phyloP scores from a whole-genome alignment of 2,113 vertebrate species.

The Sialia sialis region DNA sequence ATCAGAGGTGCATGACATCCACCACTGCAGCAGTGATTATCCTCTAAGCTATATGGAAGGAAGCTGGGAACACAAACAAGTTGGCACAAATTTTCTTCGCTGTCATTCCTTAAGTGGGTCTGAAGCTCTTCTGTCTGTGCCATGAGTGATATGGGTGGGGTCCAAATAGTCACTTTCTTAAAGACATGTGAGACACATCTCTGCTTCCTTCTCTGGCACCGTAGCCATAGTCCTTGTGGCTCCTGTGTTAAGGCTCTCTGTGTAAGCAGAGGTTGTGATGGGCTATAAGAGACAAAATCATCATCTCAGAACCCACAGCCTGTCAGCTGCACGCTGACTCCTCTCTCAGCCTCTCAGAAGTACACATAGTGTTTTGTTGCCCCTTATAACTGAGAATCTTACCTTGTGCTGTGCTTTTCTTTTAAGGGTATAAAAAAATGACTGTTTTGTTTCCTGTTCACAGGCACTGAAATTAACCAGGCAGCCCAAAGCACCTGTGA shows the following conservation, averaged over 20 bases:
- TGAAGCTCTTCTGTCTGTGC: not conserved
- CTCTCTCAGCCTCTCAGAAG: not conserved
- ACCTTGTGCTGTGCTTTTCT: not conserved
- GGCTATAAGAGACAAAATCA: not conserved
- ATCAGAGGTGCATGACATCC: not conserved
- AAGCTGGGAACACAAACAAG: not conserved
- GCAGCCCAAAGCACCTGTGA: slow-evolving; percentile 77
- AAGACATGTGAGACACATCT: not conserved
- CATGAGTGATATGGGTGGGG: not conserved
- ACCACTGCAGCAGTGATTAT: not conserved
- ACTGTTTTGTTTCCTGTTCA: slow-evolving; percentile 10
- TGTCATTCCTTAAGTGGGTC: not conserved
- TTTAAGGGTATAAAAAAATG: not conserved
- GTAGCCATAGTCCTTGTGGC: not conserved
- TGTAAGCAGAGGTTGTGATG: not conserved
- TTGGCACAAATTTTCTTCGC: not conserved
- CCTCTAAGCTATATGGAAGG: not conserved
- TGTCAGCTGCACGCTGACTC: not conserved
- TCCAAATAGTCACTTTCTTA: not conserved
- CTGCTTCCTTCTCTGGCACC: not conserved
- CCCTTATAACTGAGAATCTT: not conserved
- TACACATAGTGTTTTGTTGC: fast-evolving
- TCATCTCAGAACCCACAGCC: not conserved
- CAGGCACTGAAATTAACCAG: slow-evolving; percentile 82
- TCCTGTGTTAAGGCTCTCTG: not conserved